These are phyloP conservation scores for human DNA, from an alignment of 2,113 vertebrate species.

Conservation along the genomic window DNA sequence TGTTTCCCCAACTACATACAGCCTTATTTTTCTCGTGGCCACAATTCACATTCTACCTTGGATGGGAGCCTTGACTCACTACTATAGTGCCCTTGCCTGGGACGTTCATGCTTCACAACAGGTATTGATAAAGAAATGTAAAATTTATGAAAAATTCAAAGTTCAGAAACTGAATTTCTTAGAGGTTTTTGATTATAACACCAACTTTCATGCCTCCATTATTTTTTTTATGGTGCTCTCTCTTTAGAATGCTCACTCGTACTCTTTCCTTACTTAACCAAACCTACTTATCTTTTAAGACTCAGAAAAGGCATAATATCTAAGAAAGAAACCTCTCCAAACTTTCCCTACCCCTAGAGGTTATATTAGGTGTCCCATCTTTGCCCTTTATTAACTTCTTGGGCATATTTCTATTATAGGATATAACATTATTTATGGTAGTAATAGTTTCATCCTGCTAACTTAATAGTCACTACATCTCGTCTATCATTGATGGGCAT, in stretches of 20 bases:
- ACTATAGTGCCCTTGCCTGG: not conserved
- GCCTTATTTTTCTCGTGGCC: not conserved
- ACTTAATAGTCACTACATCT: not conserved
- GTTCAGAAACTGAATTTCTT: not conserved
- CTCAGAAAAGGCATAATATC: not conserved
- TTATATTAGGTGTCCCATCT: not conserved
- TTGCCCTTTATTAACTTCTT: not conserved
- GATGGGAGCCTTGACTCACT: not conserved
- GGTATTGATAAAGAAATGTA: not conserved
- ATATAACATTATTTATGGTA: not conserved
- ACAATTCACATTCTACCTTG: not conserved
- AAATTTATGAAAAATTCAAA: not conserved
- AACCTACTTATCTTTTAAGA: conserved; percentile 1
- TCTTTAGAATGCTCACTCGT: not conserved
- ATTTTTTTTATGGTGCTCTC: not conserved
- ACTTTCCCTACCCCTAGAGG: not conserved
- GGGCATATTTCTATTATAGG: not conserved
- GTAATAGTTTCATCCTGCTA: not conserved
- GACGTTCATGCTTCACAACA: not conserved
- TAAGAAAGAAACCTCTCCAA: not conserved
- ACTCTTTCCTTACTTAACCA: not conserved
- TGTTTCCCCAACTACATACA: not conserved
- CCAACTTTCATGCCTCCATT: not conserved
- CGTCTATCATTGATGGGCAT: too few species aligned
- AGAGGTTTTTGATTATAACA: not conserved